phyloP scores from a whole-genome alignment of 2,113 vertebrate genomes.

The Galemys pyrenaicus region DNA sequence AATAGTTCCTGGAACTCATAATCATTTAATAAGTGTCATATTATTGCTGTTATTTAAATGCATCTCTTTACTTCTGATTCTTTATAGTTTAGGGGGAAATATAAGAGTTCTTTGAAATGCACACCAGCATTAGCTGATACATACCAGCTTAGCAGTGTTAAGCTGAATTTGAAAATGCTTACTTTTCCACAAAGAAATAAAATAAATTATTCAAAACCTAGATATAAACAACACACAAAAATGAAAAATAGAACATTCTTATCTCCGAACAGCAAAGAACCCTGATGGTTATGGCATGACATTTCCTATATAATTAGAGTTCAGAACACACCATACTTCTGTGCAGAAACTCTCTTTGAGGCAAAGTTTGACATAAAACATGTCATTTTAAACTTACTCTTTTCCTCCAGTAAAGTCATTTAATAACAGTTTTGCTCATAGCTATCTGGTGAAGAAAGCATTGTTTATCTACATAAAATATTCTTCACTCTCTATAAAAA shows the following conservation, averaged over 20 bases:
- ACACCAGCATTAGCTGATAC: background rate
- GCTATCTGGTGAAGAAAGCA: background rate
- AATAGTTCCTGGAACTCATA: background rate
- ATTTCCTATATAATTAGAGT: constrained; percentile 53
- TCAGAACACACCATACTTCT: background rate
- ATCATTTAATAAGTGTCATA: constrained; percentile 13
- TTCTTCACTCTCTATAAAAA: background rate
- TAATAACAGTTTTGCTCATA: background rate
- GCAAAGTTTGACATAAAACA: constrained; percentile 8
- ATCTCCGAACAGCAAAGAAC: constrained; percentile 32
- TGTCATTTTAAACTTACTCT: background rate
- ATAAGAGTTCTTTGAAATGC: constrained; percentile 12
- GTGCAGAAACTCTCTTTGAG: background rate
- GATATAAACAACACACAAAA: background rate
- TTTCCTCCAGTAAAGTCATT: constrained; percentile 32
- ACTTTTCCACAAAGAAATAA: constrained; percentile 58
- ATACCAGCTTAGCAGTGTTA: background rate
- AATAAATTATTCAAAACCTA: constrained; percentile 67
- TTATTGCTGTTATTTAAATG: constrained; percentile 16
- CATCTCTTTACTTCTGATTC: background rate
- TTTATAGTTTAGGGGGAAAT: background rate
- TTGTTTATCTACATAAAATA: constrained; percentile 1
- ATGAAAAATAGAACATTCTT: constrained; percentile 38
- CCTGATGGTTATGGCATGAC: background rate
- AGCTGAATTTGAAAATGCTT: constrained; percentile 60